Evolutionary conservation across 2,888 invertebrate genomes (phyloP), one percentile per base, ranked within the genome.

Genomic region (Lepeophtheirus nordmannii): DNA sequence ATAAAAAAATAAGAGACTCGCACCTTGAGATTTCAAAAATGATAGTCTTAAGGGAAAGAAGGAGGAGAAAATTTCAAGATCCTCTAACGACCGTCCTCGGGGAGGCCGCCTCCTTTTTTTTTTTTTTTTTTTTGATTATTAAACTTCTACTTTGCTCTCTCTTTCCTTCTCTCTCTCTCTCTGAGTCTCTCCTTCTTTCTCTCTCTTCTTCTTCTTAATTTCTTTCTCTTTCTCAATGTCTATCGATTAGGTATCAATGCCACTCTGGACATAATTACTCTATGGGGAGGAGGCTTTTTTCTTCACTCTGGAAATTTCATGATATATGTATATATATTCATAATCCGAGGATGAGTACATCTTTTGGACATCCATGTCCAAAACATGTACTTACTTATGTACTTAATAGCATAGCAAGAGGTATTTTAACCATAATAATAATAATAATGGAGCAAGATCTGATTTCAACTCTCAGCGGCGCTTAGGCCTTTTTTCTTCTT

Each of bases 11-110:
- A 46, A 46, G n/a, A 46, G 53, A 46, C 53, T 46, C 53, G 53
- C 53, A 46, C 53, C 53, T 46, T 46, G 53, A 46, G 53, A 46
- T 46, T 46, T 46, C 53, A 46, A 46, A 30, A 46, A 46, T 46
- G 53, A 46, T 46, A 46, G 53, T 46, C 53, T 46, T 46, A 46
- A 46, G 53, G 53, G 53, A 46, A 41, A 8, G 53, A 46, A 46
- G 53, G 17, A 14, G 53, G 53, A 46, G 53, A 46, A 46, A 5
- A 5, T 46, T 46, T 46, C 53, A 46, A 46, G 53, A 46, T 46
- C 53, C 53, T 46, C 53, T 46, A 46, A 46, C n/a, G 14, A 46
- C 17, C 53, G 53, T 46, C 53, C 53, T 46, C 14, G 14, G 53
- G 53, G 53, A 46, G 53, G 53, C 53, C 53, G 53, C 53, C 53